Evolutionary conservation across 2,797 vertebrate species (phyloP).

Genomic region (Remorina albescens): DNA sequence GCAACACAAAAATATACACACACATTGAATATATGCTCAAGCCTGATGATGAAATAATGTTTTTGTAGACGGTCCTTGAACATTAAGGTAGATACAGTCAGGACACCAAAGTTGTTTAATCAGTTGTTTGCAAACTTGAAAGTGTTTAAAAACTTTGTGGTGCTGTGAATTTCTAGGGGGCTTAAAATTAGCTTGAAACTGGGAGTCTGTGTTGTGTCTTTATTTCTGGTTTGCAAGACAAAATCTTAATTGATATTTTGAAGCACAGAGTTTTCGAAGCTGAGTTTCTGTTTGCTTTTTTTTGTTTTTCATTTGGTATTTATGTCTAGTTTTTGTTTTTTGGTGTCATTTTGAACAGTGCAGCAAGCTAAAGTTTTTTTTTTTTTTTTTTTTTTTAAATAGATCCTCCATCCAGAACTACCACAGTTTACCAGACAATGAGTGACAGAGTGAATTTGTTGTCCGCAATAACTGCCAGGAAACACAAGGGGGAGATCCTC

Average conservation of each 20-base stretch:
- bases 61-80: too few species aligned
- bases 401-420: not conserved
- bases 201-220: not conserved
- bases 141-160: too few species aligned
- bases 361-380: too few species aligned
- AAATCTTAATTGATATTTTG: not conserved
- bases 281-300: not conserved
- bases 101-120: too few species aligned
- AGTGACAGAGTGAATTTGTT: not conserved
- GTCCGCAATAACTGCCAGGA: slow-evolving; percentile 2
- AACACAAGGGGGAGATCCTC: slow-evolving; percentile 44
- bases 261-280: too few species aligned
- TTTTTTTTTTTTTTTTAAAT: too few species aligned
- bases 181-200: not conserved
- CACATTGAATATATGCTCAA: not conserved
- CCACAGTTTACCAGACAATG: not conserved
- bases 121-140: too few species aligned
- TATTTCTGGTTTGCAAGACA: not conserved
- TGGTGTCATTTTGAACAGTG: not conserved
- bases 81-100: too few species aligned
- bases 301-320: not conserved
- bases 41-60: too few species aligned
- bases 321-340: not conserved
- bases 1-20: slow-evolving; percentile 27
- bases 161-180: not conserved